Evolutionary conservation across 1,140 invertebrate species (phyloP).

Genomic region (Ridgeia piscesae): DNA sequence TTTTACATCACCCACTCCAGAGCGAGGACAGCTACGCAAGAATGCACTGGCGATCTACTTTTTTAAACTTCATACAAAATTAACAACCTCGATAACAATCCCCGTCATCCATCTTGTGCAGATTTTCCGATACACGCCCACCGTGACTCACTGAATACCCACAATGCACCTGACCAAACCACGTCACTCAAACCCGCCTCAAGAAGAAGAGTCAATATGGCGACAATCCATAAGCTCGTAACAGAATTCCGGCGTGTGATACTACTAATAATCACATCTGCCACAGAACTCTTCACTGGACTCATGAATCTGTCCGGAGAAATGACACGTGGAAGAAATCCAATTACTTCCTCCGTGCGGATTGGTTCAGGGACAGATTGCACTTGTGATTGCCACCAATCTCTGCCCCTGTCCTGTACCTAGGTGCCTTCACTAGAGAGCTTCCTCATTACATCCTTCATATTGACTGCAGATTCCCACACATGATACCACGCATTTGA

Average conservation of each 20-base stretch:
- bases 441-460: background rate
- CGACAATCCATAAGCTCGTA: background rate
- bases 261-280: background rate
- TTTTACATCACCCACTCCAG: background rate
- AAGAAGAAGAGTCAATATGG: background rate
- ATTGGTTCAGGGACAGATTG: background rate
- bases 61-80: no score
- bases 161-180: background rate
- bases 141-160: background rate
- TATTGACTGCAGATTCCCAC: background rate
- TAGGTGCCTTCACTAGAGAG: background rate
- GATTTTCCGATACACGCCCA: background rate
- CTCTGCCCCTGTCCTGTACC: background rate
- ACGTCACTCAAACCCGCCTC: background rate
- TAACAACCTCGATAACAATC: background rate
- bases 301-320: background rate
- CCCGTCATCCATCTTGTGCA: background rate
- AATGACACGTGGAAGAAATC: background rate
- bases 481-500: background rate
- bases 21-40: background rate
- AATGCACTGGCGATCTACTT: no score
- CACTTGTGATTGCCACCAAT: background rate
- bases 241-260: background rate
- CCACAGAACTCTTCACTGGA: background rate
- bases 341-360: background rate